phyloP scores from a whole-genome alignment of 2,888 invertebrate species.

The Digitonthophagus gazella region DNA sequence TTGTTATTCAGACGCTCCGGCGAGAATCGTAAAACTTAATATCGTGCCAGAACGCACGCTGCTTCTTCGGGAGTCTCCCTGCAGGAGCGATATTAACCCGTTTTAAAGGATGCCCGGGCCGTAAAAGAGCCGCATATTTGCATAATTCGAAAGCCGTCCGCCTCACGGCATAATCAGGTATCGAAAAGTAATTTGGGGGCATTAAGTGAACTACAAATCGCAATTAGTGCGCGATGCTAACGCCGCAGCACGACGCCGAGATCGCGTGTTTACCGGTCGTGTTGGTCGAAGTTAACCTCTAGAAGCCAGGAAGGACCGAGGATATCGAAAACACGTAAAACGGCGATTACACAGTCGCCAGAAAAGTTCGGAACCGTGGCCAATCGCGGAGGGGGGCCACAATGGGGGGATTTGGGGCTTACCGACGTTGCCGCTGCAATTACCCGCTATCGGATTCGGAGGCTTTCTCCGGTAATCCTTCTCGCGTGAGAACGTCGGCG shows the following conservation, averaged over 20 bases:
- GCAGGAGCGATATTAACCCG: neutral
- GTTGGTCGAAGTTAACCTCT: neutral
- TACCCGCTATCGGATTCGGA: neutral
- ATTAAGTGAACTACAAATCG: conserved; percentile 16
- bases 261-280: neutral
- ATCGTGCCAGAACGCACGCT: too few species aligned
- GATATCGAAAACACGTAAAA: neutral
- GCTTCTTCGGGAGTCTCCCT: neutral
- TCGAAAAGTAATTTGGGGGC: conserved; percentile 15
- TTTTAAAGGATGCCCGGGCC: neutral
- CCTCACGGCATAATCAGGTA: conserved; percentile 11
- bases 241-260: neutral
- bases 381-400: neutral
- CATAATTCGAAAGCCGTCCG: conserved; percentile 14
- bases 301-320: neutral
- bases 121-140: neutral
- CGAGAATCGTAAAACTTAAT: neutral
- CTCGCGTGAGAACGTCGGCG: neutral
- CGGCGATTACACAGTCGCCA: neutral
- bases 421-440: neutral
- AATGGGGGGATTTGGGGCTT: neutral
- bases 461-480: neutral
- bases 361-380: neutral
- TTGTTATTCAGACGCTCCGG: neutral
- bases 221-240: conserved; percentile 8